A percentile compares a stretch with the other conserved stretches of the same genome.
Conservation (phyloP, 1,140 invertebrate species). For the Eumeta japonica region DNA sequence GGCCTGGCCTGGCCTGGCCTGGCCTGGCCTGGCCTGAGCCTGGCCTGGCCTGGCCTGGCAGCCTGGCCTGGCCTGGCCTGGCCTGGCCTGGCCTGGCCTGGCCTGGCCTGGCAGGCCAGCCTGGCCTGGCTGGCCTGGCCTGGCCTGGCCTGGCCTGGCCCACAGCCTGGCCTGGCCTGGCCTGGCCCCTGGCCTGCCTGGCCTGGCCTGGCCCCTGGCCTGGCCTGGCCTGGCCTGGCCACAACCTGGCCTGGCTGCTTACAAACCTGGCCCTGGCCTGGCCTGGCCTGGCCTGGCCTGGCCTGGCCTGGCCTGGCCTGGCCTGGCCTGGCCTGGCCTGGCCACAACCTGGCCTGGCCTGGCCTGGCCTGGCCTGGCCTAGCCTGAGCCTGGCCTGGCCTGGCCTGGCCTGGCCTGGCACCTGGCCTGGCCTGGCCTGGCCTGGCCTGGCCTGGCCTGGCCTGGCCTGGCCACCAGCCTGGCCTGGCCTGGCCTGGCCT, state of each 20-base stretch:
- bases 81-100: slow-evolving; percentile 1
- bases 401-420: slow-evolving; percentile 1
- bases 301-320: slow-evolving; percentile 10
- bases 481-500: slow-evolving; percentile 1
- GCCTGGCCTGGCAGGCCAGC: too few species aligned
- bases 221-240: slow-evolving; percentile 11
- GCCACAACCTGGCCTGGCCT: neutral
- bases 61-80: too few species aligned
- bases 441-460: slow-evolving; percentile 1
- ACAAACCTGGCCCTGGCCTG: slow-evolving; percentile 1
- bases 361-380: slow-evolving; percentile 1
- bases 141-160: too few species aligned
- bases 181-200: neutral
- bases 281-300: slow-evolving; percentile 1
- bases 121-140: too few species aligned
- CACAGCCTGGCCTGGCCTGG: too few species aligned
- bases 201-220: too few species aligned
- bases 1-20: slow-evolving; percentile 2
- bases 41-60: too few species aligned
- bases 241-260: neutral
- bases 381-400: slow-evolving; percentile 1
- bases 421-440: slow-evolving; percentile 1
- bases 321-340: slow-evolving; percentile 7
- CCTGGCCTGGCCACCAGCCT: neutral
- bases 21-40: neutral